Conservation (phyloP, 2,113 vertebrate genomes). For the Mesocricetus auratus region DNA sequence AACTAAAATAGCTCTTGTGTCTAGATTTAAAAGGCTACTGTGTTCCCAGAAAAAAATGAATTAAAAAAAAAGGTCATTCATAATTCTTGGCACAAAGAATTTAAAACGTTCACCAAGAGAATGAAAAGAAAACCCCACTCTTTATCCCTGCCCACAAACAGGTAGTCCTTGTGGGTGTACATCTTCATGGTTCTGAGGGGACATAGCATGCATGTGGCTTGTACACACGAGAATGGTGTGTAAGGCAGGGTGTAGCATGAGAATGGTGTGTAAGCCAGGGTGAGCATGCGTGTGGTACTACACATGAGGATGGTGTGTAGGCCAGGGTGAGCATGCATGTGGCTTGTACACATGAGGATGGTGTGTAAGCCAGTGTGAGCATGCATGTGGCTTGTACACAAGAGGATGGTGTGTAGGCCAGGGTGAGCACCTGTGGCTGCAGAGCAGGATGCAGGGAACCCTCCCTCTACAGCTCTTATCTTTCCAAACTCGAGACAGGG, state of each 20-base stretch:
- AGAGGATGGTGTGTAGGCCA: neutral
- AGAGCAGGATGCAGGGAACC: neutral
- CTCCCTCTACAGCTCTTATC: neutral
- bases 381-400: neutral
- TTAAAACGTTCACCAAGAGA: constrained; percentile 8
- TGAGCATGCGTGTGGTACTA: no score
- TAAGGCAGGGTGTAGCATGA: no score
- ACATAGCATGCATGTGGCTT: neutral
- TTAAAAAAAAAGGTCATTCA: neutral
- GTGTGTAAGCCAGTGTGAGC: neutral
- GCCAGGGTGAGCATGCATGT: no score
- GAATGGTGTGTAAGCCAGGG: no score
- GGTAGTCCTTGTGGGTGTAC: neutral
- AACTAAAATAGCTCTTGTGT: neutral
- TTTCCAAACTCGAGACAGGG: neutral
- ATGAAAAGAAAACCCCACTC: neutral
- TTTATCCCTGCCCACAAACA: neutral
- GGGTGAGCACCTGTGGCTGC: neutral
- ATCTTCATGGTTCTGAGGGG: neutral
- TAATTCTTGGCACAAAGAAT: neutral
- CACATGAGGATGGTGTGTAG: no score
- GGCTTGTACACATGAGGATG: neutral
- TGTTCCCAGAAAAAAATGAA: neutral
- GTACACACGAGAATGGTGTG: neutral
- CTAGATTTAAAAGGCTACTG: neutral